A percentile compares a stretch with the other conserved stretches of the same genome.
phyloP scores from a whole-genome alignment of 2,113 vertebrate species.

The Guaruba guarouba region DNA sequence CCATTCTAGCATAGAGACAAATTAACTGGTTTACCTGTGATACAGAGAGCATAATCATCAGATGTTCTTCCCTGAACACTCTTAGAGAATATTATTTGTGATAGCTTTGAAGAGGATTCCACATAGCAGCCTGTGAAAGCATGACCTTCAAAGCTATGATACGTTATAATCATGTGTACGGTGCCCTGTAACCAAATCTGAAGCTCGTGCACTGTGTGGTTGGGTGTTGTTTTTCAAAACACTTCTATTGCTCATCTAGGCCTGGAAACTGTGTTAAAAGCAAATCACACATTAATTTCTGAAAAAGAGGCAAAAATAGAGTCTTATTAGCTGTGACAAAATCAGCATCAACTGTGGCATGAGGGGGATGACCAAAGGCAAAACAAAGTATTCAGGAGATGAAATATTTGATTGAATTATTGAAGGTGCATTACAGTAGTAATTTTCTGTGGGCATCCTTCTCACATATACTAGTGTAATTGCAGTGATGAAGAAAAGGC shows the following conservation, averaged over 20 bases:
- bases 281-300: conserved; percentile 9
- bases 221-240: conserved; percentile 3
- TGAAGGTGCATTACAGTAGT: background rate
- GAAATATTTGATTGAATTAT: background rate
- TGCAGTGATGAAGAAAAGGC: background rate
- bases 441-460: background rate
- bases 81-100: background rate
- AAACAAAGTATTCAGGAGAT: background rate
- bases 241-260: background rate
- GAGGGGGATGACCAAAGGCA: background rate
- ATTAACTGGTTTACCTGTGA: background rate
- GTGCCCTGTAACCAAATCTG: background rate
- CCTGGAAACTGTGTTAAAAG: background rate
- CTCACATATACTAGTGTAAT: background rate
- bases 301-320: background rate
- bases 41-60: background rate
- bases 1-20: background rate
- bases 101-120: background rate
- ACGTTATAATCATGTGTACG: background rate
- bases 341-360: background rate
- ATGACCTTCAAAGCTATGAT: background rate
- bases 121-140: background rate
- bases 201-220: background rate
- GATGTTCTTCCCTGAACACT: background rate
- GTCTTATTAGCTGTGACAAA: background rate